phyloP scores from a whole-genome alignment of 2,888 invertebrate species.

The Notodonta dromedarius region DNA sequence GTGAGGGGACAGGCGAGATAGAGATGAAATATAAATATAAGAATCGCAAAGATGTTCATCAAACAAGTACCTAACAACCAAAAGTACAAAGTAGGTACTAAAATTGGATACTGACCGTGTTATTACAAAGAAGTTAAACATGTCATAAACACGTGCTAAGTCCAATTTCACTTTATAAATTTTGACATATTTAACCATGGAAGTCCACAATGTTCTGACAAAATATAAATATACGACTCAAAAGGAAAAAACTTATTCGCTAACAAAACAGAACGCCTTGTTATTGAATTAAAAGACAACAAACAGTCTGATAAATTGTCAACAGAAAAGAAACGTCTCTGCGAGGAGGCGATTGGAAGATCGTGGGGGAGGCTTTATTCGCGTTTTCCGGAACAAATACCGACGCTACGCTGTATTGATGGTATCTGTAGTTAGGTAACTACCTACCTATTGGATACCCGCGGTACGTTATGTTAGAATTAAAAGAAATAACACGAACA shows the following conservation, averaged over 20 bases:
- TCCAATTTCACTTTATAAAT: no score
- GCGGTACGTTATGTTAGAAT: background rate
- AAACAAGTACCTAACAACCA: no score
- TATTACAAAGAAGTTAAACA: no score
- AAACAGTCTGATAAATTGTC: constrained; percentile 10
- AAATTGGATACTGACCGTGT: no score
- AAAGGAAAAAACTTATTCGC: constrained; percentile 27
- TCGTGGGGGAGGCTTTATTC: constrained; percentile 30
- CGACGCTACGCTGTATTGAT: constrained; percentile 3
- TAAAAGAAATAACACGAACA: background rate
- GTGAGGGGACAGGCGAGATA: no score
- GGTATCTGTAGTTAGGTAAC: background rate
- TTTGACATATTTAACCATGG: no score
- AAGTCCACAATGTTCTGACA: background rate
- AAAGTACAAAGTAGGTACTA: no score
- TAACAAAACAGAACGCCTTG: constrained; percentile 29
- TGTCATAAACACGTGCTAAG: no score
- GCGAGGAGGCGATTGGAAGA: constrained; percentile 24
- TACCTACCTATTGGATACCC: background rate
- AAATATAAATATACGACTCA: constrained; percentile 1
- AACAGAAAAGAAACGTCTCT: constrained; percentile 21
- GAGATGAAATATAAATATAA: no score
- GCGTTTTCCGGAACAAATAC: constrained; percentile 32
- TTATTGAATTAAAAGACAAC: constrained; percentile 39
- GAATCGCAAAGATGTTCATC: no score